Evolutionary conservation across 1,140 invertebrate genomes (phyloP).

Genomic region (Steinernema khuongi): DNA sequence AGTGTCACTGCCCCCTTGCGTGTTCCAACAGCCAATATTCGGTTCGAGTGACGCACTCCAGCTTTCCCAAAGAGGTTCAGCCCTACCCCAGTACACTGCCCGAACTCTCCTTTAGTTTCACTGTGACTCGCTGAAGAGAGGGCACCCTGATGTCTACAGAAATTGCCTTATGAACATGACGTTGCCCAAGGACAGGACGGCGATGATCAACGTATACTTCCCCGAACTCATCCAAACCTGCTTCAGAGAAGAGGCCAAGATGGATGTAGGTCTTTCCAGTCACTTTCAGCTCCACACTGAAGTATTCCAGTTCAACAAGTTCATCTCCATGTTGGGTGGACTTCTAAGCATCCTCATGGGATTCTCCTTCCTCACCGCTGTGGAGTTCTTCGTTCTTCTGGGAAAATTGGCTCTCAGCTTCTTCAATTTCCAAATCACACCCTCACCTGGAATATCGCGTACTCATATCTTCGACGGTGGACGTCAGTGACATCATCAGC

Average conservation of each 20-base stretch:
- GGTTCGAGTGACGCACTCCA: neutral
- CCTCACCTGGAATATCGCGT: no score
- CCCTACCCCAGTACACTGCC: no score
- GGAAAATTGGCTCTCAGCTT: no score
- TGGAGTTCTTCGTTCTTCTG: neutral
- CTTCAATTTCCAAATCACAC: no score
- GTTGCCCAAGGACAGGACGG: neutral
- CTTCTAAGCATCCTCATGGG: neutral
- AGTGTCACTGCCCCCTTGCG: slow-evolving; percentile 26
- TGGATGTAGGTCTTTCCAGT: neutral
- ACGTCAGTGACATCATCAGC: no score
- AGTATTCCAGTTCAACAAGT: slow-evolving; percentile 4
- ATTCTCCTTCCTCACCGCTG: neutral
- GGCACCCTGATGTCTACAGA: no score
- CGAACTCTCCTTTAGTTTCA: no score
- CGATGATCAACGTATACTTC: neutral
- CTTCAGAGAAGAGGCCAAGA: neutral
- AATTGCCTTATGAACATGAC: no score
- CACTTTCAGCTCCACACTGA: neutral
- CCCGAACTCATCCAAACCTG: neutral
- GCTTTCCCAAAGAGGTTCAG: no score
- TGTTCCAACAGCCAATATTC: slow-evolving; percentile 18
- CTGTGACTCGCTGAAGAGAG: no score
- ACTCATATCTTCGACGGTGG: no score
- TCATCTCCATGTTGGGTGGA: neutral